phyloP scores from a whole-genome alignment of 2,113 vertebrate genomes.

The Gopherus evgoodei region DNA sequence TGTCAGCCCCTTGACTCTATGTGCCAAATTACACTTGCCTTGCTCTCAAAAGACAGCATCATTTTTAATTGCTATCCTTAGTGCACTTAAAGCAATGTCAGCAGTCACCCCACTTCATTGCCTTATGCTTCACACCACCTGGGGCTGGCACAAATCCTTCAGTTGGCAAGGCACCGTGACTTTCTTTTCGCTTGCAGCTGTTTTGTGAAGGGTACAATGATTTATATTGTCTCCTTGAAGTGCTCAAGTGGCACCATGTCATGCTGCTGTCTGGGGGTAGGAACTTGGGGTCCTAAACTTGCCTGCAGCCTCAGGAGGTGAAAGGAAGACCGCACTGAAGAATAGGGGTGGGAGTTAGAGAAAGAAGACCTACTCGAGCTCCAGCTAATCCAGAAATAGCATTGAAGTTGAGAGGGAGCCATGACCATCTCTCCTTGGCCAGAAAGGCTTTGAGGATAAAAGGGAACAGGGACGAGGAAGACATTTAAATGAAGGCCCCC shows the following conservation, averaged over 20 bases:
- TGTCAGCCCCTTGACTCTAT: conserved; percentile 56
- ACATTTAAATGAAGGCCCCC: background rate
- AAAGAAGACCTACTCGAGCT: background rate
- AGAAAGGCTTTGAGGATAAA: background rate
- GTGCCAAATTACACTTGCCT: conserved; percentile 15
- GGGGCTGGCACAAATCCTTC: conserved; percentile 53
- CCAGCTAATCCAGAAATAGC: background rate
- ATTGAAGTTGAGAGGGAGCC: background rate
- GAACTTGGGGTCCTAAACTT: background rate
- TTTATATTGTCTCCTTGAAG: conserved; percentile 41
- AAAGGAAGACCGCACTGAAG: background rate
- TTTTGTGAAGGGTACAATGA: conserved; percentile 56
- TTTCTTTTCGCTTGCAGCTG: conserved; percentile 62
- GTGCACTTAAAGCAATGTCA: conserved; percentile 8
- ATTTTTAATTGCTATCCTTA: conserved; percentile 10
- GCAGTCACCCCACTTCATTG: conserved; percentile 28
- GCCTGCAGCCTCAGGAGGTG: background rate
- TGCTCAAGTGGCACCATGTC: conserved; percentile 44
- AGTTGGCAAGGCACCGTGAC: conserved; percentile 41
- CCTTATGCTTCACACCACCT: conserved; percentile 57
- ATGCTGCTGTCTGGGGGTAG: background rate
- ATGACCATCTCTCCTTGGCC: conserved; percentile 1
- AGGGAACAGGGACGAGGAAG: background rate
- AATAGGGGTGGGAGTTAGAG: background rate
- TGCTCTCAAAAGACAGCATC: conserved; percentile 48